These are phyloP conservation scores for Dipodomys ordii DNA, from an alignment of 2,113 vertebrate species.

Conservation along the genomic window DNA sequence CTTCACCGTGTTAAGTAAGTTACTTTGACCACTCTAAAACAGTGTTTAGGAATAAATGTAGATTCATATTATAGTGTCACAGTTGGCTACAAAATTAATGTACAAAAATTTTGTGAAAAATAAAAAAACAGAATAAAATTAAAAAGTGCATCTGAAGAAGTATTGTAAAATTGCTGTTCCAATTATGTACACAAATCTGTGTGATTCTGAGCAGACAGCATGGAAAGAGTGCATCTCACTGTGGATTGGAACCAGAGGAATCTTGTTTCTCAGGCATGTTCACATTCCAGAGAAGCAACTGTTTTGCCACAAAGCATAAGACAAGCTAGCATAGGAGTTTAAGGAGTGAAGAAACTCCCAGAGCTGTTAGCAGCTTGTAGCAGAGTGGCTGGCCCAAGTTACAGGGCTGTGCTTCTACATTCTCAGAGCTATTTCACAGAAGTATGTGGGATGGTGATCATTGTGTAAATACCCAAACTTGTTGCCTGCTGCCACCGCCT, in stretches of 20 bases:
- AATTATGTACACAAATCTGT: not conserved
- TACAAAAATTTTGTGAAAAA: not conserved
- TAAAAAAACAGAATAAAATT: not conserved
- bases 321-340: not conserved
- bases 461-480: not conserved
- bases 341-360: not conserved
- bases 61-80: not conserved
- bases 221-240: not conserved
- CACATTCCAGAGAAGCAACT: not conserved
- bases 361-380: not conserved
- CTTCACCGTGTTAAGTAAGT: not conserved
- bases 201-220: not conserved
- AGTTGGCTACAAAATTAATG: not conserved
- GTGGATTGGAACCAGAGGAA: not conserved
- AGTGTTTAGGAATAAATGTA: not conserved
- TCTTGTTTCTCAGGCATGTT: rapidly evolving
- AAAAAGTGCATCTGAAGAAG: not conserved
- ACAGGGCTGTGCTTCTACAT: not conserved
- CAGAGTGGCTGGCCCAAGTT: not conserved
- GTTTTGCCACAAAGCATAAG: not conserved
- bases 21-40: not conserved
- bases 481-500: not conserved
- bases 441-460: not conserved
- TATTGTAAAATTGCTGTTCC: not conserved
- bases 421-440: not conserved